Evolutionary conservation across 53 echinoderm and acorn worm genomes (phyloP), one percentile per base, ranked within the genome.

Genomic region (Actinopyga echinites): DNA sequence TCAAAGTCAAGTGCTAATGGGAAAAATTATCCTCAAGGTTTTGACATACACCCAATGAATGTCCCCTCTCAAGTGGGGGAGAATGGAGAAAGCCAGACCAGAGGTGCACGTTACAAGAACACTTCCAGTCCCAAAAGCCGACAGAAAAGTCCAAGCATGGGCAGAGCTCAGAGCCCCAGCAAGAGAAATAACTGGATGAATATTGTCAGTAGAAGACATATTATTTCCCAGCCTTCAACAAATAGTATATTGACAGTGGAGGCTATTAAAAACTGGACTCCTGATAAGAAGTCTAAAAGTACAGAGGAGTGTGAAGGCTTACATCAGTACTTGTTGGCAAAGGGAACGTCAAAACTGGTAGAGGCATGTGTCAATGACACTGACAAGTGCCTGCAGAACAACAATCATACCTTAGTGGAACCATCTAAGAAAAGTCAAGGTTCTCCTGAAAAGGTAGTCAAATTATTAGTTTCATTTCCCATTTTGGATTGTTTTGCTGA

Each of bases 191-290:
- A 52, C 31, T 77, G 77, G 77, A 56, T 77, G 55, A 77, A 6
- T 20, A 55, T 77, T 29, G 56, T 77, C 19, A 77, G 49, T n/a
- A 24, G 77, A 31, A 28, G 17, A 6, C 29, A 56, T 17, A 54
- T 15, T 31, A 25, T 21, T 7, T 34, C 37, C 38, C 62, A 62
- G 4, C 0, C 28, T 25, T 19, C 54, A 11, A 17, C 75, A 3
- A 42, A 35, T 15, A 40, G 89, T 45, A 57, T 89, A 15, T 54
- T 89, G 84, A 85, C 85, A 1, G 89, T 89, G 7, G 89, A 89
- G 37, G 89, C 89, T 4, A 66, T 89, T 8, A 84, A 80, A 37
- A 79, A 89, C 59, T 89, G 89, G 89, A 57, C 66, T 5, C 89
- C 89, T 28, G 58, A 85, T 52, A 45, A 29, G 42, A 89, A 60